phyloP scores from a whole-genome alignment of 1,140 invertebrate species.

The Macrocentrus cingulum region DNA sequence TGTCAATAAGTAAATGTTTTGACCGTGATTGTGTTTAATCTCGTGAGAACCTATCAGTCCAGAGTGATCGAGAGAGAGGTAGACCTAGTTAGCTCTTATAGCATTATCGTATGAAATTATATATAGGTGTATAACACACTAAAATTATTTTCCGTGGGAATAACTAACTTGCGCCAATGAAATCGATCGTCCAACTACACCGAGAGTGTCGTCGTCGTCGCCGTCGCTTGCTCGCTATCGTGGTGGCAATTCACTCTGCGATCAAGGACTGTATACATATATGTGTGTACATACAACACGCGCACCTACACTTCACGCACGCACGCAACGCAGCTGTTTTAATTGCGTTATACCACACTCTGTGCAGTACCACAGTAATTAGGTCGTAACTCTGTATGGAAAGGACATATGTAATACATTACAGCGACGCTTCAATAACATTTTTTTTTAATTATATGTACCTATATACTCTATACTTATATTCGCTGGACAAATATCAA shows the following conservation, averaged over 20 bases:
- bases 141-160: slow-evolving; percentile 23
- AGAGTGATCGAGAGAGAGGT: too few relatives aligned
- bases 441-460: too few relatives aligned
- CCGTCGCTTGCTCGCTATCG: too few relatives aligned
- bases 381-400: background rate
- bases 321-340: background rate
- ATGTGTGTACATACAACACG: background rate
- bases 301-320: background rate
- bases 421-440: too few relatives aligned
- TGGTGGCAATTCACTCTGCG: background rate
- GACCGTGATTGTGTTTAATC: too few relatives aligned
- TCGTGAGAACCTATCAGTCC: too few relatives aligned
- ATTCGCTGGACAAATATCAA: too few relatives aligned
- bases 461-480: too few relatives aligned
- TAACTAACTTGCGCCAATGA: slow-evolving; percentile 1
- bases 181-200: slow-evolving; percentile 19
- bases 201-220: background rate
- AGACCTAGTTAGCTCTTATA: too few relatives aligned
- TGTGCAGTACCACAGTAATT: background rate
- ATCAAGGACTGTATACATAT: background rate
- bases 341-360: background rate
- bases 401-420: background rate
- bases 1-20: too few relatives aligned
- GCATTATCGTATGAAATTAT: background rate
- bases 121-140: background rate